Base-by-base conservation (phyloP, 1,140 invertebrate species). In the Hyles euphorbiae region DNA sequence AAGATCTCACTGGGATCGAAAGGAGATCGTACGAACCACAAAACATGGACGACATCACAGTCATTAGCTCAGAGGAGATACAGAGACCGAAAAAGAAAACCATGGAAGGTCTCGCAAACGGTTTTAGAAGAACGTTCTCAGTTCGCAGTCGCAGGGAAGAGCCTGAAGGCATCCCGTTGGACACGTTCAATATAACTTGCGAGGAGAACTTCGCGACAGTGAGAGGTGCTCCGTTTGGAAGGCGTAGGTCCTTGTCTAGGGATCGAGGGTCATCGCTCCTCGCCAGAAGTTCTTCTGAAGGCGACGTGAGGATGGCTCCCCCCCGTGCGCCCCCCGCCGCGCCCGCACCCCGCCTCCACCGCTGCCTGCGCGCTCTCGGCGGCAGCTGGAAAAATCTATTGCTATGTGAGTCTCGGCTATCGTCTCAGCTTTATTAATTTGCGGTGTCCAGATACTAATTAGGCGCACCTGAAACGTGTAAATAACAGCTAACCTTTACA, bases 301-400 rank as follows among this genome's bases (percentile, higher is more conserved):
- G 89, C 0, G 89, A 91, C 56, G 83, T 90, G 50, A 77, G 89
- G 47, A 72, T 80, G 61, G 68, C 73, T 5, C 60, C 76, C 3
- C 83, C 78, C 5, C 77, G 76, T 34, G 75, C 78, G 2, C 84
- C 81, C 12, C 76, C 81, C 2, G 53, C 74, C 4, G 78, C 83
- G 12, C 88, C 87, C 3, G 67, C 81, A 34, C 87, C 91, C 45
- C 90, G 89, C 32, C 86, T 92, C 63, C 91, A 91, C 73, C 90
- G 91, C 66, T 93, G 91, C 74, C 90, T 93, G 40, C 89, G 90
- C 52, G 91, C 90, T 6, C 87, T 92, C 49, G 91, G 91, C 67
- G 91, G 92, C 36, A 92, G 91, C 72, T 93, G 92, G 92, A 93
- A 91, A 76, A 93, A 93, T 78, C 88, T 93, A 56, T 87, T 93